Base-by-base conservation (phyloP, 2,888 invertebrate genomes). In the Tetragonula carbonaria region DNA sequence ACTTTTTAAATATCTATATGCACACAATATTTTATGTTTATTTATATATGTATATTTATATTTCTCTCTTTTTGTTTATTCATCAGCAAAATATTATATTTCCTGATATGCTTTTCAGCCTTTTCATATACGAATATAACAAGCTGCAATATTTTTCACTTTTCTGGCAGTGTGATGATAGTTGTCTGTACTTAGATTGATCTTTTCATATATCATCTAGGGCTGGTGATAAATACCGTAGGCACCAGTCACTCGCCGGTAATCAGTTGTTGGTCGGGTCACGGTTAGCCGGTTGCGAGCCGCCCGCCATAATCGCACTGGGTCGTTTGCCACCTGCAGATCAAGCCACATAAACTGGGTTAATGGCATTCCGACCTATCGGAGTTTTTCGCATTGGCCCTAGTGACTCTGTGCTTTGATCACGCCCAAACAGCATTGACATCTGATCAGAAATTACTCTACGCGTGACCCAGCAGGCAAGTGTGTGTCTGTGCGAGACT, bases 161-260 rank as follows among this genome's bases (percentile, higher is more conserved):
- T 90, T 90, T 91, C 87, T 91, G 88, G 90, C 90, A 90, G 90
- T 91, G 91, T 93, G 87, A 88, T 91, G 85, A 87, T 93, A 86
- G 90, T 89, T 90, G 88, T 92, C 90, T 91, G 89, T 92, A 91
- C 88, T 91, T 88, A 92, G 87, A 91, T 90, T 82, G 89, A 92
- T 90, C 87, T 92, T 91, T 92, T 91, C 87, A 88, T 92, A 92
- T 93, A 93, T 94, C 93, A 90, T 93, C 92, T 93, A 94, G 93
- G 94, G 93, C 94, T 94, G 94, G 94, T 94, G 94, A 94, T 94
- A 94, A 94, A 94, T 94, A 94, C 94, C 94, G 94, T 94, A 92
- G 94, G 93, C 94, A 94, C 94, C 94, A 94, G 94, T 94, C 93
- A 93, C 94, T 93, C 92, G 94, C 92, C 93, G 93, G 93, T 92